Evolutionary conservation across 1,140 invertebrate species (phyloP), one percentile per base, ranked within the genome.

Genomic region (Nixonia krombeini): DNA sequence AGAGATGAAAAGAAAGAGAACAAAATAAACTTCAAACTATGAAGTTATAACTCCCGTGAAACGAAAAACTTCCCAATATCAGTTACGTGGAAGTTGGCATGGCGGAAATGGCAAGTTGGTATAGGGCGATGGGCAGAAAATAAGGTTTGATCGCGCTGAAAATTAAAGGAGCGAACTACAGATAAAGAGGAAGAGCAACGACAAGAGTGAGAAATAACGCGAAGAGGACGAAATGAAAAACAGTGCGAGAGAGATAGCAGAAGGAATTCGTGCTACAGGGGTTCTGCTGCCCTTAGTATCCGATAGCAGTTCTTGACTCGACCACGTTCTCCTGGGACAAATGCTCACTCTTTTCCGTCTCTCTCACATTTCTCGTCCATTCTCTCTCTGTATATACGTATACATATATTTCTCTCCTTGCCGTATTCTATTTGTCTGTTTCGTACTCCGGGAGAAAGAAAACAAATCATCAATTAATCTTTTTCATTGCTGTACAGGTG

Each of bases 101-200:
- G 21, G 47, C 15, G 18, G 47, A 35, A 46, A 12, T 21, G 13
- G 37, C 28, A 17, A 15, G 35, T 18, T 29, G 37, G 31, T 38
- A 23, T 12, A 46, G 47, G 44, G 33, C 45, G 52, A 58, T 40
- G 62, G 50, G 57, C 57, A 53, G 66, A 70, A 74, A 77, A 76
- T 78, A 75, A 79, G 67, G 75, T 77, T 75, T 76, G 75, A 79
- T 77, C 68, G 73, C 58, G 75, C 69, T 79, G 76, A 76, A 79
- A 79, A 79, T 77, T 77, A 77, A 69, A 75, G 69, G 70, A 70
- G 64, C 63, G 76, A 75, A 72, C 56, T 70, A 58, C 53, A 47
- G 42, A 51, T 15, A 21, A 33, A 21, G 33, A 35, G 33, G 12
- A 35, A 13, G 33, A 35, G 33, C 10, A 41, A 17, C 35, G 26